A percentile compares a stretch with the other conserved stretches of the same genome.
phyloP scores from a whole-genome alignment of 2,888 invertebrate genomes.

The Drosophila vallismaia region DNA sequence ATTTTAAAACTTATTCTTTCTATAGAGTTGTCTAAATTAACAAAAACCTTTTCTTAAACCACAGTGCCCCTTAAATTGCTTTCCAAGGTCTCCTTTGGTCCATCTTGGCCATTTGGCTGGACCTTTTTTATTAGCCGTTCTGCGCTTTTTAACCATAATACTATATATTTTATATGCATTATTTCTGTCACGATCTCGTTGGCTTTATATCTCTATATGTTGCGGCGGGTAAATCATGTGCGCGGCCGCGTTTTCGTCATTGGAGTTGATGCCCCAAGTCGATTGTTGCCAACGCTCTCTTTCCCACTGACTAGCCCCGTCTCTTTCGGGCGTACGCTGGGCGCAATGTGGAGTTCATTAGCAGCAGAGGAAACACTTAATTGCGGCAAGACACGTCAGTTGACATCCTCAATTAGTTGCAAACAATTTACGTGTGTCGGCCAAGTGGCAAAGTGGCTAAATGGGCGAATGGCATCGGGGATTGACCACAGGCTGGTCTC shows the following conservation, averaged over 20 bases:
- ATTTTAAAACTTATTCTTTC: too few relatives aligned
- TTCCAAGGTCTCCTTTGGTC: slow-evolving; percentile 24
- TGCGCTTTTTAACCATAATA: slow-evolving; percentile 66
- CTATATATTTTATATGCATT: slow-evolving; percentile 79
- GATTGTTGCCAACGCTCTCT: not conserved
- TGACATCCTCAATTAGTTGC: slow-evolving; percentile 77
- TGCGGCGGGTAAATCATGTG: slow-evolving; percentile 32
- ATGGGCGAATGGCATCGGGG: slow-evolving; percentile 37
- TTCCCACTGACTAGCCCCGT: not conserved
- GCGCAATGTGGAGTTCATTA: slow-evolving; percentile 37
- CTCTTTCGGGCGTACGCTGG: not conserved
- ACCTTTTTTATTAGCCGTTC: slow-evolving; percentile 27
- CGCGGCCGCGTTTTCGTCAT: slow-evolving; percentile 12
- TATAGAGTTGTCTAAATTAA: not conserved
- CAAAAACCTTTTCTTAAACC: slow-evolving; percentile 1
- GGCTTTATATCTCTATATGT: slow-evolving; percentile 77
- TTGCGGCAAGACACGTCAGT: slow-evolving; percentile 58
- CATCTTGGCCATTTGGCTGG: slow-evolving; percentile 33
- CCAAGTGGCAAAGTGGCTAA: slow-evolving; percentile 40
- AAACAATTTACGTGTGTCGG: slow-evolving; percentile 58
- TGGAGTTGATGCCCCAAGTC: slow-evolving; percentile 20
- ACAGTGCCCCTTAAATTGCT: slow-evolving; percentile 67
- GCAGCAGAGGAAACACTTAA: slow-evolving; percentile 54
- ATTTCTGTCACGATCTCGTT: slow-evolving; percentile 81
- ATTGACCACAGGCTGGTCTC: slow-evolving; percentile 38